Conservation (phyloP, 37 sponge, comb jelly and placozoan species). For the Cladorhizidae sp. region DNA sequence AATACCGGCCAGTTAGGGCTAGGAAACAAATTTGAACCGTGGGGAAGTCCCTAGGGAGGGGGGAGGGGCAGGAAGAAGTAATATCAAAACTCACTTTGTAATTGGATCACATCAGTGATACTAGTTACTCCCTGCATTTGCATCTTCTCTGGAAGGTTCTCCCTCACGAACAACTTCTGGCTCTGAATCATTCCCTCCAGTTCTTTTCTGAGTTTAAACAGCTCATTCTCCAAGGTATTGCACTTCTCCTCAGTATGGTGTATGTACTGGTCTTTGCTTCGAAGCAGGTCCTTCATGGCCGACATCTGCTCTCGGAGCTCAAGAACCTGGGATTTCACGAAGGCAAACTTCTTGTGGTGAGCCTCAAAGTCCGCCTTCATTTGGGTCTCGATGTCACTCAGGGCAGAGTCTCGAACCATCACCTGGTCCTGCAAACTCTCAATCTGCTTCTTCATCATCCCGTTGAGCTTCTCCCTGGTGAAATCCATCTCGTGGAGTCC, state of each 20-base stretch:
- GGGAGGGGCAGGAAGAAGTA: constrained; percentile 16
- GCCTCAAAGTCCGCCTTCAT: constrained; percentile 51
- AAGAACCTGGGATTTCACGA: constrained; percentile 25
- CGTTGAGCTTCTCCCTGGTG: constrained; percentile 1
- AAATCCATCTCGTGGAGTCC: neutral
- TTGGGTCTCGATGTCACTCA: constrained; percentile 53
- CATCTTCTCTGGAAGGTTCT: constrained; percentile 20
- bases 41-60: no score
- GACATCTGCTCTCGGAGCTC: constrained; percentile 39
- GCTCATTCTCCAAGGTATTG: constrained; percentile 21
- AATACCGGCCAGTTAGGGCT: no score
- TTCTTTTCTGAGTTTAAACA: constrained; percentile 28
- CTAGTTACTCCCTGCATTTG: constrained; percentile 8
- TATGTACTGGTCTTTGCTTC: constrained; percentile 40
- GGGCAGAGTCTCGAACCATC: constrained; percentile 48
- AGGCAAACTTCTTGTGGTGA: constrained; percentile 41
- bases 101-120: constrained; percentile 17
- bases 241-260: constrained; percentile 26
- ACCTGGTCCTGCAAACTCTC: constrained; percentile 55
- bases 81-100: constrained; percentile 31
- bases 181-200: constrained; percentile 31
- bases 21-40: no score
- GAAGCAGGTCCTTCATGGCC: constrained; percentile 1
- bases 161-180: constrained; percentile 25
- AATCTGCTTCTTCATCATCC: constrained; percentile 32